Evolutionary conservation across 2,113 vertebrate genomes (phyloP).

Genomic region (Mastomys natalensis): DNA sequence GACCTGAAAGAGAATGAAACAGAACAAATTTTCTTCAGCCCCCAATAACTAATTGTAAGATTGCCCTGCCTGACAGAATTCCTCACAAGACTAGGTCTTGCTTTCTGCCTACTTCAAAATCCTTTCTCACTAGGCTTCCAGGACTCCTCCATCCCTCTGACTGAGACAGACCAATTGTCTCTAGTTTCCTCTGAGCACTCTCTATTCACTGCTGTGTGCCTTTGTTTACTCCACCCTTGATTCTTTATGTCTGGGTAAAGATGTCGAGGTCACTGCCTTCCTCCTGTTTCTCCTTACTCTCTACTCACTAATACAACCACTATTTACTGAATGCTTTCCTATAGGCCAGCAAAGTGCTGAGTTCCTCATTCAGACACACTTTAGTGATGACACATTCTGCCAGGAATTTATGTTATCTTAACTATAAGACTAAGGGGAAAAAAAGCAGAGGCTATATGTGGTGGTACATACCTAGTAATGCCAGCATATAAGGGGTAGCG

Average conservation of each 20-base stretch:
- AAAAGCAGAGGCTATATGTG: not conserved
- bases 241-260: not conserved
- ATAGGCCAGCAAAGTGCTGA: not conserved
- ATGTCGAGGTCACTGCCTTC: not conserved
- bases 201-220: slow-evolving; percentile 23
- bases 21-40: slow-evolving; percentile 44
- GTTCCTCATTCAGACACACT: not conserved
- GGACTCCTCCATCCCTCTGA: not conserved
- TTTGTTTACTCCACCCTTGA: not conserved
- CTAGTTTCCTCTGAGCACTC: slow-evolving; percentile 2
- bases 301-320: not conserved
- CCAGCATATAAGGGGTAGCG: not conserved
- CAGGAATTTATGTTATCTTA: slow-evolving; percentile 37
- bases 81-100: slow-evolving; percentile 34
- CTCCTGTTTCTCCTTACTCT: slow-evolving; percentile 12
- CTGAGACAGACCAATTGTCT: slow-evolving; percentile 2
- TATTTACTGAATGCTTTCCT: slow-evolving; percentile 3
- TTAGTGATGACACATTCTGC: not conserved
- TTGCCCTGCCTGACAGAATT: slow-evolving; percentile 24
- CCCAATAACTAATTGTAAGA: slow-evolving; percentile 45
- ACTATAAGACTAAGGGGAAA: not conserved
- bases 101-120: slow-evolving; percentile 31
- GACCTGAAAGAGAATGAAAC: slow-evolving; percentile 86
- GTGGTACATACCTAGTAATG: not conserved
- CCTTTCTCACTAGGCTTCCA: not conserved